These are phyloP conservation scores for Cinara cedri DNA, from an alignment of 2,888 invertebrate genomes.

Conservation along the genomic window DNA sequence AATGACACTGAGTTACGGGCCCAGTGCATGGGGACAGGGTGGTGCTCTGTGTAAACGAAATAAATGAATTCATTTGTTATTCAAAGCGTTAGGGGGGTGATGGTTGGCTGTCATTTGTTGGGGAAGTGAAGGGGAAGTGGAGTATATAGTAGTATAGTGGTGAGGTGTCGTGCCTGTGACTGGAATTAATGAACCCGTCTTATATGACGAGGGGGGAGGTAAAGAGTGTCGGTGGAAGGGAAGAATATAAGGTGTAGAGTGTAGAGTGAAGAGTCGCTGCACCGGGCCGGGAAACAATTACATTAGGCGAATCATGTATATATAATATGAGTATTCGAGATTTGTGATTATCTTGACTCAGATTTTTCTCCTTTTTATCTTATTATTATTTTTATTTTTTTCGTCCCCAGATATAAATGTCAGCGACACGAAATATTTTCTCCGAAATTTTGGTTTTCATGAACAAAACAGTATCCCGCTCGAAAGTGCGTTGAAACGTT, in stretches of 20 bases:
- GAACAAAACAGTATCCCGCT: too few relatives aligned
- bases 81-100: constrained; percentile 46
- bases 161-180: constrained; percentile 49
- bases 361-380: too few relatives aligned
- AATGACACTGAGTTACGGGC: constrained; percentile 57
- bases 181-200: constrained; percentile 55
- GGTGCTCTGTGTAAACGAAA: constrained; percentile 50
- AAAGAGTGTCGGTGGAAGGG: not conserved
- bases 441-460: too few relatives aligned
- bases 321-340: not conserved
- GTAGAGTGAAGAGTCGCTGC: not conserved
- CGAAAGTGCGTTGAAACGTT: too few relatives aligned
- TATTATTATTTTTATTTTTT: too few relatives aligned
- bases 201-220: constrained; percentile 1
- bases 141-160: too few relatives aligned
- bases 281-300: not conserved
- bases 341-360: not conserved
- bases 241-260: not conserved
- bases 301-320: not conserved
- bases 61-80: constrained; percentile 57
- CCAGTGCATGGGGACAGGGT: not conserved
- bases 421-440: too few relatives aligned
- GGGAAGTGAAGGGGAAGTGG: not conserved
- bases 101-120: constrained; percentile 51
- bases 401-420: too few relatives aligned